phyloP scores from a whole-genome alignment of 2,113 vertebrate genomes.

The Rhinogobius similis region DNA sequence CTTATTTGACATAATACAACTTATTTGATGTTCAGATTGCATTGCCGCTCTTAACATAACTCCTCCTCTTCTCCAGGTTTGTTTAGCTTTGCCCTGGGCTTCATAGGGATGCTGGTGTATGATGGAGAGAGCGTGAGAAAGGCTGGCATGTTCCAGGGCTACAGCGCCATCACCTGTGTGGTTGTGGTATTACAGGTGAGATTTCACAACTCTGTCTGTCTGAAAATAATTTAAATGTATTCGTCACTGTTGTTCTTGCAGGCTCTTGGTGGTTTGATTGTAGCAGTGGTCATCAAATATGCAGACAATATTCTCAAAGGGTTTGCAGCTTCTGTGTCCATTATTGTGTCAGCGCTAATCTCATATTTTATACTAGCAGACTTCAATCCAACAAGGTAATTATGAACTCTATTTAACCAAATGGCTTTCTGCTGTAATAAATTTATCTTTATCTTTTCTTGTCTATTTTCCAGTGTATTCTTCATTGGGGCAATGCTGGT shows the following conservation, averaged over 20 bases:
- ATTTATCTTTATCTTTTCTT: background rate
- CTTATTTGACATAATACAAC: no score
- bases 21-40: no score
- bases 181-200: constrained; percentile 91
- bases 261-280: constrained; percentile 65
- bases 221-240: background rate
- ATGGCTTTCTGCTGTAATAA: background rate
- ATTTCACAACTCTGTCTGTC: background rate
- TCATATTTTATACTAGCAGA: constrained; percentile 67
- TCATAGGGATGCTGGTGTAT: constrained; percentile 85
- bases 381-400: constrained; percentile 64
- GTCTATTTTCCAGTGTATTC: constrained; percentile 80
- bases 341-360: constrained; percentile 60
- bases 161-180: constrained; percentile 85
- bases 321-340: constrained; percentile 69
- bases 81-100: constrained; percentile 88
- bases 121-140: constrained; percentile 83
- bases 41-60: no score
- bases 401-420: background rate
- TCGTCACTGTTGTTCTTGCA: constrained; percentile 21
- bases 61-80: constrained; percentile 76
- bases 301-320: constrained; percentile 76
- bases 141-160: constrained; percentile 93
- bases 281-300: constrained; percentile 71
- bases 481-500: constrained; percentile 89